Base-by-base conservation (phyloP, 92 coral and sea anemone genomes). In the Desmophyllum pertusum region DNA sequence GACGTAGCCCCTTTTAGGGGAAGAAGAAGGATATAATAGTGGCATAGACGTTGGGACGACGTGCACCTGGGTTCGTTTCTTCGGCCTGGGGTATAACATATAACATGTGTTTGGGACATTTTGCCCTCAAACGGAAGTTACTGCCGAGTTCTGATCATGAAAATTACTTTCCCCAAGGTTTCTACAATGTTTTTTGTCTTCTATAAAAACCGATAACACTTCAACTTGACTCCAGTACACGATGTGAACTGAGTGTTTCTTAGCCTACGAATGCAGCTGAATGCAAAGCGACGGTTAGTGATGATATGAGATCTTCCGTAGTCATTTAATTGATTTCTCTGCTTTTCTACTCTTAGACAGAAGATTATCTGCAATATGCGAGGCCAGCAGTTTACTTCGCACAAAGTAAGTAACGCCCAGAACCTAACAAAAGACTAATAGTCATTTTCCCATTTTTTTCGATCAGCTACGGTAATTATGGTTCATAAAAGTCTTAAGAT, bases 341-440 rank as follows among this genome's bases (percentile, higher is more conserved):
- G 53, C 65, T 37, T 69, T 17, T 40, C 25, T 23, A 73, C 43
- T 31, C 79, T 80, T 85, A 96, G 98, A 92, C 38, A 97, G 98
- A 83, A 80, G 98, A 63, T 78, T 96, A 46, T 88, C 93, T 21
- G 97, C 95, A 37, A 93, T 96, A 57, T 85, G 93, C 17, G 98
- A 96, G 55, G 92, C 98, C n/a, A 86, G 95, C 76, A 87, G 91
- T 48, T 80, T 67, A 27, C 67, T 96, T 53, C 85, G 92, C 27
- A 92, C 98, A 37, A 91, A 92, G 98, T 96, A 88, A 93, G 94
- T 42, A n/a, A 25, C 10, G 23, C 42, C 43, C 8, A 9, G 45
- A 6, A 10, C 6, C 25, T 38, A 67, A 23, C 10, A 67, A 35
- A 67, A 14, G 1, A 48, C 53, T 2, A 15, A 46, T 46, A 8